Evolutionary conservation across 53 echinoderm and acorn worm species (phyloP).

Genomic region (Astropecten irregularis): DNA sequence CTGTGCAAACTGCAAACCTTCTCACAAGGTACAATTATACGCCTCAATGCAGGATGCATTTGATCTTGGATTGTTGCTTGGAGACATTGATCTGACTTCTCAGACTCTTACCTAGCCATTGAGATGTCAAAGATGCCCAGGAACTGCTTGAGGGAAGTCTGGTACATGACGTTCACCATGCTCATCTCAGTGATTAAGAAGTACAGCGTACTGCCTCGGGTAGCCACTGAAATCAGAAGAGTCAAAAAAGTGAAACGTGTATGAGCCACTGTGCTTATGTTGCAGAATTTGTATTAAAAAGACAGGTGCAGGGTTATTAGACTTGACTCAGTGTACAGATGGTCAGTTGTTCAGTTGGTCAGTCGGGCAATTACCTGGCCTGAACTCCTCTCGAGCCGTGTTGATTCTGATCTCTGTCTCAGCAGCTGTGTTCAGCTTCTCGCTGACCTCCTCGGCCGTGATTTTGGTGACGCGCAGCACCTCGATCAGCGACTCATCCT

Average conservation of each 20-base stretch:
- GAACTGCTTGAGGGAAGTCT: slow-evolving; percentile 99
- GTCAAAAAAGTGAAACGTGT: background rate
- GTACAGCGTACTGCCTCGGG: slow-evolving; percentile 94
- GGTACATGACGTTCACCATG: slow-evolving; percentile 99
- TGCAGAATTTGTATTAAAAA: no score
- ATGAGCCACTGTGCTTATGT: no score
- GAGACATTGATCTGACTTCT: no score
- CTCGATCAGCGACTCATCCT: slow-evolving; percentile 98
- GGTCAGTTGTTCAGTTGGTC: no score
- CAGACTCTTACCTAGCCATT: slow-evolving; percentile 97
- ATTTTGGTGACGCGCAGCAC: slow-evolving; percentile 94
- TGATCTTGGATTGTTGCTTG: no score
- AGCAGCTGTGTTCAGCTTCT: slow-evolving; percentile 92
- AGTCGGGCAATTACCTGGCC: no score
- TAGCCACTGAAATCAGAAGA: slow-evolving; percentile 71
- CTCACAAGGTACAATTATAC: no score
- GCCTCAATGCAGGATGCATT: no score
- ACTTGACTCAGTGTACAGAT: no score
- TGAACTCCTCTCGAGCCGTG: slow-evolving; percentile 95
- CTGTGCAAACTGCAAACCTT: no score
- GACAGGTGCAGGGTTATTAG: no score
- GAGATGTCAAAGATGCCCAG: slow-evolving; percentile 97
- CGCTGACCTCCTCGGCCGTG: slow-evolving; percentile 98
- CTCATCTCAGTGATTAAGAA: slow-evolving; percentile 99
- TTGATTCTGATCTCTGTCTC: slow-evolving; percentile 98